These are phyloP conservation scores for Drepana arcuata DNA, from an alignment of 1,140 invertebrate species.

Conservation along the genomic window DNA sequence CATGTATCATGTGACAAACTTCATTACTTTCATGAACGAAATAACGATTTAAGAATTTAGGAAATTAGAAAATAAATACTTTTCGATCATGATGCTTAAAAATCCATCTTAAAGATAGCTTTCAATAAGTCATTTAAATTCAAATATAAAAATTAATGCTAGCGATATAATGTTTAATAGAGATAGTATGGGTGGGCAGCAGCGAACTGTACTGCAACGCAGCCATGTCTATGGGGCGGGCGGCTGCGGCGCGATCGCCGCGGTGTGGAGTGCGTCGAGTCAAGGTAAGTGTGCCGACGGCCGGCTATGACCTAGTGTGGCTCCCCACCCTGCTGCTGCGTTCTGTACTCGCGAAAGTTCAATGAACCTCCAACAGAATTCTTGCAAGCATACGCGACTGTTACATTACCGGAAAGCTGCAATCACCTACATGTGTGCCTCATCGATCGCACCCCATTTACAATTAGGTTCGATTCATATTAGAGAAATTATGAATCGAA, in stretches of 20 bases:
- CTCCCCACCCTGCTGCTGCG: slow-evolving; percentile 46
- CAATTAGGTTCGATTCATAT: slow-evolving; percentile 1
- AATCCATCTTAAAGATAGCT: too few relatives aligned
- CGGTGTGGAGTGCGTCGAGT: slow-evolving; percentile 49
- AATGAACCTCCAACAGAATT: slow-evolving; percentile 65
- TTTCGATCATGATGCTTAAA: too few relatives aligned
- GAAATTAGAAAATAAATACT: too few relatives aligned
- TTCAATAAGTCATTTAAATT: too few relatives aligned
- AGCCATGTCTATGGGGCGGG: slow-evolving; percentile 8
- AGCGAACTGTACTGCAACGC: too few relatives aligned
- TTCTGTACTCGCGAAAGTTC: slow-evolving; percentile 68
- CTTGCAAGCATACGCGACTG: slow-evolving; percentile 59
- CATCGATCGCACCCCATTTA: slow-evolving; percentile 8
- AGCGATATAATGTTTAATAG: too few relatives aligned
- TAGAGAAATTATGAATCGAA: too few relatives aligned
- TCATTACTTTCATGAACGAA: too few relatives aligned
- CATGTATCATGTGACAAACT: too few relatives aligned
- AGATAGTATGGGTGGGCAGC: too few relatives aligned
- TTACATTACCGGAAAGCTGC: slow-evolving; percentile 68
- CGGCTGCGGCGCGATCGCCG: slow-evolving; percentile 16
- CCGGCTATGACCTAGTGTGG: slow-evolving; percentile 62
- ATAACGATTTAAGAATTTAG: too few relatives aligned
- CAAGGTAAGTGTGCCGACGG: slow-evolving; percentile 69
- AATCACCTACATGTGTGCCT: slow-evolving; percentile 42
- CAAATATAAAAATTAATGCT: too few relatives aligned